Conservation (phyloP, 2,888 invertebrate genomes). For the Ichneumoninae sp. region DNA sequence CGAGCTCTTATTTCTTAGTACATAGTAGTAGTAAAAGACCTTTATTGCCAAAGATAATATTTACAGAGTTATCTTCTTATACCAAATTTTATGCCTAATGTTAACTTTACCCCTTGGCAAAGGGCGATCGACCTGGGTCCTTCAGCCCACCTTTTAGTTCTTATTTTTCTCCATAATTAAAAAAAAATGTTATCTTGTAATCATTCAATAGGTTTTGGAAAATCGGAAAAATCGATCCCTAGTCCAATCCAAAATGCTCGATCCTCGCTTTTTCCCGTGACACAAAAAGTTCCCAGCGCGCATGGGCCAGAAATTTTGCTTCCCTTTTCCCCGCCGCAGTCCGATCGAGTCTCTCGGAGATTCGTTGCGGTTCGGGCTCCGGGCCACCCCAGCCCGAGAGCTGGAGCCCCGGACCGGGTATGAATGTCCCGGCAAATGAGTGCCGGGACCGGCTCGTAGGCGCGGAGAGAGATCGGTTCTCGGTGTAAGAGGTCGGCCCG, state of each 20-base stretch:
- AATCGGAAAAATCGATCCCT: no score
- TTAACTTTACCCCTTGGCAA: no score
- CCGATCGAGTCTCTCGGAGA: conserved; percentile 42
- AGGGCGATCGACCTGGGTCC: no score
- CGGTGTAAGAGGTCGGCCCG: conserved; percentile 55
- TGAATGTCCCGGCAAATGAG: conserved; percentile 39
- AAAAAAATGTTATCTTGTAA: no score
- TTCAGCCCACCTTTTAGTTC: no score
- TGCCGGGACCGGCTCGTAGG: conserved; percentile 43
- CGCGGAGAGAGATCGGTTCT: conserved; percentile 43
- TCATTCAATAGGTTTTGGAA: no score
- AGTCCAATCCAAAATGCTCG: not conserved
- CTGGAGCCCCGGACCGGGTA: not conserved
- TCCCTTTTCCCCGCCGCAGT: conserved; percentile 28
- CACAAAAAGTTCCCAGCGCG: not conserved
- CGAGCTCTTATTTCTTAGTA: not conserved
- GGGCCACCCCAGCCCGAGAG: conserved; percentile 39
- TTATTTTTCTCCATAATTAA: no score
- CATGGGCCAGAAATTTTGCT: not conserved
- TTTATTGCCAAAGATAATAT: no score
- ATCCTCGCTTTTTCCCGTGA: not conserved
- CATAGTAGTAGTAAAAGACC: no score
- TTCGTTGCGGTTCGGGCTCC: conserved; percentile 42
- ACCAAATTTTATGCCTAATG: no score
- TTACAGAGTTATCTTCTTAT: no score